Percentiles rank a stretch among this genome's conserved stretches.
Conservation (phyloP, 2,888 invertebrate species). For the Salticus scenicus region DNA sequence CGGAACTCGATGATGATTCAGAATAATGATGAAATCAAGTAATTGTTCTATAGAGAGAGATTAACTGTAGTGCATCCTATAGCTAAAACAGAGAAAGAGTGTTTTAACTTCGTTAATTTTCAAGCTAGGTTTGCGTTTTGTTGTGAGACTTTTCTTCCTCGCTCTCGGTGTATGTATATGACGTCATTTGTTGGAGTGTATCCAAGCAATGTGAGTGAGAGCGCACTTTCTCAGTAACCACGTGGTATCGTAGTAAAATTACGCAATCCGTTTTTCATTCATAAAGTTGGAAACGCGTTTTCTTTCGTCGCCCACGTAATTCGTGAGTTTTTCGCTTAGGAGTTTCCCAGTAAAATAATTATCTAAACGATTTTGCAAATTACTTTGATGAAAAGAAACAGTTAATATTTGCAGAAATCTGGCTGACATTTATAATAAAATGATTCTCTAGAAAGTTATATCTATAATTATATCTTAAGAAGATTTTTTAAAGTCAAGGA, state of each 20-base stretch:
- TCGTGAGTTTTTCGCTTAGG: not conserved
- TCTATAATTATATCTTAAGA: no score
- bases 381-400: not conserved
- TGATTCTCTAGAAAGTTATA: no score
- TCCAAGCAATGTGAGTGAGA: constrained; percentile 47
- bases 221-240: constrained; percentile 45
- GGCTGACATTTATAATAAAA: not conserved
- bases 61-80: not conserved
- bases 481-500: no score
- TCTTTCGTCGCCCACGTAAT: constrained; percentile 12
- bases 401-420: not conserved
- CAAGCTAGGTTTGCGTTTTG: constrained; percentile 34
- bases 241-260: constrained; percentile 60
- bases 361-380: not conserved
- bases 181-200: constrained; percentile 55
- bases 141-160: not conserved
- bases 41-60: not conserved
- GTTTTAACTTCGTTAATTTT: constrained; percentile 27
- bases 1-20: constrained; percentile 17
- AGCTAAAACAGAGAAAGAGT: not conserved
- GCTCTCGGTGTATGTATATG: constrained; percentile 25
- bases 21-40: constrained; percentile 12
- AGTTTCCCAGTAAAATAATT: not conserved
- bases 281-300: constrained; percentile 42
- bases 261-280: constrained; percentile 64